Percentiles rank a stretch among this genome's conserved stretches.
Conservation (phyloP, 2,113 vertebrate genomes). For the Plecotus auritus region DNA sequence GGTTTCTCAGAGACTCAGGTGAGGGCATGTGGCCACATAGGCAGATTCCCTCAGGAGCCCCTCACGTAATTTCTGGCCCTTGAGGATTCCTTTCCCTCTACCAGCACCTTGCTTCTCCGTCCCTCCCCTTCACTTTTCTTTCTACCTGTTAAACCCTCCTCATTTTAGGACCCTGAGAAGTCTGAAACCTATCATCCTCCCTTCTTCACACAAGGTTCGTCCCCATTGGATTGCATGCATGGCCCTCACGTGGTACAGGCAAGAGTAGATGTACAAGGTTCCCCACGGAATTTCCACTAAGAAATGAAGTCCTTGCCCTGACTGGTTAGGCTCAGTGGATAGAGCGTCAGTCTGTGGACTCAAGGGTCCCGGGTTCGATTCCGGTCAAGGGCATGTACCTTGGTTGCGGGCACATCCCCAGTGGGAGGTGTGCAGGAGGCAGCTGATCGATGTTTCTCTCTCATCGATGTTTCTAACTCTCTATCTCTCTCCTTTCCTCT, state of each 20-base stretch:
- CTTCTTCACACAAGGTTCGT: background rate
- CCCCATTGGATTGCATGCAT: background rate
- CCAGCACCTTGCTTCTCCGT: background rate
- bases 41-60: background rate
- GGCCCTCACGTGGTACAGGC: background rate
- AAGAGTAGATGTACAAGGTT: background rate
- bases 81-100: background rate
- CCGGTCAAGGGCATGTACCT: no score
- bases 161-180: background rate
- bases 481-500: no score
- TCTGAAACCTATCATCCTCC: background rate
- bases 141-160: background rate
- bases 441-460: no score
- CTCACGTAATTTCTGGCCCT: background rate
- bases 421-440: no score
- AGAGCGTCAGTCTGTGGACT: no score
- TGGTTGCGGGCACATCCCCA: no score
- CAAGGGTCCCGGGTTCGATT: no score
- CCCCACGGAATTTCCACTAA: background rate
- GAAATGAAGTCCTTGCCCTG: no score
- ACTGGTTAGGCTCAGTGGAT: no score
- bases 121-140: background rate
- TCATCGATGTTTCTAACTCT: no score
- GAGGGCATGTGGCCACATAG: accelerated
- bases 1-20: background rate